Evolutionary conservation across 2,888 invertebrate species (phyloP).

Genomic region (Erebia aethiops): DNA sequence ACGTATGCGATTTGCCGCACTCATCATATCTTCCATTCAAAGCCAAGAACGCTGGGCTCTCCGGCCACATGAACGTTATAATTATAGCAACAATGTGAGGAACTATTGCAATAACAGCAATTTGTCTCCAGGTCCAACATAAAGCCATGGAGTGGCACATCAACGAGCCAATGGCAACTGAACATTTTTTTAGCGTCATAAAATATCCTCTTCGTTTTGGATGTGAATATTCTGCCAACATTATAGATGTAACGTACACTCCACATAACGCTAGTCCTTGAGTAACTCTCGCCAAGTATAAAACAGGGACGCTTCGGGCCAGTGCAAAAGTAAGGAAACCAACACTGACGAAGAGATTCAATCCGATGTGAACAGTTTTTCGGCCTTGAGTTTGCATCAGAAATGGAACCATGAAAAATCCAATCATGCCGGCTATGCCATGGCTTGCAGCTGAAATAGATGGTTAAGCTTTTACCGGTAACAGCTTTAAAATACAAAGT

Average conservation of each 20-base stretch:
- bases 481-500: too few species aligned
- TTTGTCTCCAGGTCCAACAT: conserved; percentile 51
- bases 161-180: conserved; percentile 45
- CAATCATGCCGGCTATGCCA: conserved; percentile 51
- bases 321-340: conserved; percentile 51
- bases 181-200: conserved; percentile 47
- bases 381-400: conserved; percentile 52
- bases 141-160: conserved; percentile 49
- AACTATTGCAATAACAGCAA: conserved; percentile 43
- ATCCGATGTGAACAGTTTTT: conserved; percentile 44
- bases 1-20: conserved; percentile 49
- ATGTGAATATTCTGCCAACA: conserved; percentile 52
- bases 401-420: conserved; percentile 49
- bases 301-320: conserved; percentile 43
- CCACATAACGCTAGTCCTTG: conserved; percentile 53
- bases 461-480: too few species aligned
- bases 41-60: conserved; percentile 55
- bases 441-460: conserved; percentile 41
- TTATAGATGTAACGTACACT: conserved; percentile 47
- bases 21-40: conserved; percentile 52
- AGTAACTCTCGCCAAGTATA: conserved; percentile 44
- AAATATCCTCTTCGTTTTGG: conserved; percentile 54
- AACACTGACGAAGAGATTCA: conserved; percentile 39
- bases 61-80: conserved; percentile 51
- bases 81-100: conserved; percentile 40